Evolutionary conservation across 1,140 invertebrate species (phyloP).

Genomic region (Papilio xuthus): DNA sequence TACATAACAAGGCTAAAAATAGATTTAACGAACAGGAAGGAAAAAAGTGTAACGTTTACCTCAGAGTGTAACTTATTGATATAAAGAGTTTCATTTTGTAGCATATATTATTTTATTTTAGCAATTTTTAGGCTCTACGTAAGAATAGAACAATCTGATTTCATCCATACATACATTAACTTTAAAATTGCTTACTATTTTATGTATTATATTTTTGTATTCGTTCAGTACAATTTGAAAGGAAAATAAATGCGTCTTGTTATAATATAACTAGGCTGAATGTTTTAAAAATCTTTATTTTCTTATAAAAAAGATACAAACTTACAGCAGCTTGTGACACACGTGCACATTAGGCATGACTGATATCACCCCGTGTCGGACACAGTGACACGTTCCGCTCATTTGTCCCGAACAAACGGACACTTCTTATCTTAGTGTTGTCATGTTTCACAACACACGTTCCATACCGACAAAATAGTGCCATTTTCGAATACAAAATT

Average conservation of each 20-base stretch:
- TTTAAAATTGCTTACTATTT: too few relatives aligned
- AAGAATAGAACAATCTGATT: background rate
- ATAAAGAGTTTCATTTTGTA: background rate
- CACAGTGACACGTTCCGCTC: background rate
- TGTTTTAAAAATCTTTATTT: background rate
- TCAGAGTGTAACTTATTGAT: background rate
- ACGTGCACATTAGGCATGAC: background rate
- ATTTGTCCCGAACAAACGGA: slow-evolving; percentile 19
- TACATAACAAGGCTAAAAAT: slow-evolving; percentile 1
- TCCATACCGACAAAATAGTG: background rate
- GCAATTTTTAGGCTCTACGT: background rate
- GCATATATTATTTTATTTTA: background rate
- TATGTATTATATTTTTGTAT: too few relatives aligned
- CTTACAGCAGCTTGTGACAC: background rate
- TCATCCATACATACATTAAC: too few relatives aligned
- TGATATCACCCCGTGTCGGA: background rate
- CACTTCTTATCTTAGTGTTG: slow-evolving; percentile 17
- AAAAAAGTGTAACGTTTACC: background rate
- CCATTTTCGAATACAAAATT: background rate
- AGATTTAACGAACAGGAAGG: slow-evolving; percentile 6
- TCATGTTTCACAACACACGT: background rate
- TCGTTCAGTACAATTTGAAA: too few relatives aligned
- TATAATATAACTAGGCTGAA: background rate
- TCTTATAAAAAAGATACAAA: background rate
- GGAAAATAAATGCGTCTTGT: too few relatives aligned